phyloP scores from a whole-genome alignment of 2,888 invertebrate genomes.

The Lymantria dispar region DNA sequence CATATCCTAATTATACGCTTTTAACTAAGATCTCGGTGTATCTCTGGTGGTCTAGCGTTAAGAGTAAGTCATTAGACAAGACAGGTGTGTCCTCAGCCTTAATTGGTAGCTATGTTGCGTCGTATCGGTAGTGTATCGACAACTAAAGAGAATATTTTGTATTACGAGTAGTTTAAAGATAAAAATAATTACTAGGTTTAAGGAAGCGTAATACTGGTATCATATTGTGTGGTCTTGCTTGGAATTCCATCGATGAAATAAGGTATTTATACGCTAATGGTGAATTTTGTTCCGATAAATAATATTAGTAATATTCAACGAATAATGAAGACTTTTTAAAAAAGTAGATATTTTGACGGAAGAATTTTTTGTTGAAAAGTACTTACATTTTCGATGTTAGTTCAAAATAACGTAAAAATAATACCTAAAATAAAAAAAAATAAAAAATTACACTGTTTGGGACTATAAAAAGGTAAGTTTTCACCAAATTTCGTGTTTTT shows the following conservation, averaged over 20 bases:
- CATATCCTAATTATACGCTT: neutral
- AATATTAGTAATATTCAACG: too few species aligned
- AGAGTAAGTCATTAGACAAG: constrained; percentile 35
- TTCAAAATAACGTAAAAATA: too few species aligned
- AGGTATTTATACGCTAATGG: too few species aligned
- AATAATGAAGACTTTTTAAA: too few species aligned
- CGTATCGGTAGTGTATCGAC: constrained; percentile 37
- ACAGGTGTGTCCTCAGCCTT: constrained; percentile 39
- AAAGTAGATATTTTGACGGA: too few species aligned
- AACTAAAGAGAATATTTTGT: constrained; percentile 14
- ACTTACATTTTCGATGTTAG: too few species aligned
- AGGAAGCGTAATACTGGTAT: constrained; percentile 1
- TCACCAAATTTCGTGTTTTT: too few species aligned
- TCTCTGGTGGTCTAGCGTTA: constrained; percentile 12
- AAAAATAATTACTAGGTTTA: constrained; percentile 15
- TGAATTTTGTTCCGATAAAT: too few species aligned
- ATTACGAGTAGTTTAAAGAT: constrained; percentile 15
- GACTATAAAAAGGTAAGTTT: too few species aligned
- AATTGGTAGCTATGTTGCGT: constrained; percentile 45
- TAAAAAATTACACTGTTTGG: too few species aligned
- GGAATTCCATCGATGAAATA: neutral
- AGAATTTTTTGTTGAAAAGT: too few species aligned
- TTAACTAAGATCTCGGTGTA: neutral
- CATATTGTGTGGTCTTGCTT: neutral
- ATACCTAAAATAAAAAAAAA: too few species aligned